phyloP scores from a whole-genome alignment of 1,140 invertebrate genomes.

The Papilio polyxenes region DNA sequence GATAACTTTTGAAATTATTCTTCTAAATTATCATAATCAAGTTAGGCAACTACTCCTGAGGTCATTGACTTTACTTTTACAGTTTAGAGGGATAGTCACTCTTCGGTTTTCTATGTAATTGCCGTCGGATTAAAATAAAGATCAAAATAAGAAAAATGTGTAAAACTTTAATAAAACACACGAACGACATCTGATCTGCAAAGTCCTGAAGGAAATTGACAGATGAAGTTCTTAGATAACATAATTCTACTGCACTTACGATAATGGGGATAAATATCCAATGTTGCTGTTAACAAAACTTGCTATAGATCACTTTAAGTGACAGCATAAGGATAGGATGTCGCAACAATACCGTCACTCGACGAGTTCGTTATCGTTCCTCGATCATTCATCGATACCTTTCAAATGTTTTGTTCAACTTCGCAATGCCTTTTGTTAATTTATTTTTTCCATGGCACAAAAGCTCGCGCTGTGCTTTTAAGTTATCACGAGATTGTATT shows the following conservation, averaged over 20 bases:
- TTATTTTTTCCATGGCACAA: background rate
- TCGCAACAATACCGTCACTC: conserved; percentile 66
- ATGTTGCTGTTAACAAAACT: conserved; percentile 30
- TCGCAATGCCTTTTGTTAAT: conserved; percentile 52
- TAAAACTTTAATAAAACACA: background rate
- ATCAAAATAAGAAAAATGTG: background rate
- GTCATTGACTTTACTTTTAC: too few species aligned
- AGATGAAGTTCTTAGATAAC: conserved; percentile 11
- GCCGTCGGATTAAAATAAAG: too few species aligned
- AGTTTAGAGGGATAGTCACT: too few species aligned
- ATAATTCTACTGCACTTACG: conserved; percentile 15
- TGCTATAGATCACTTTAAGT: conserved; percentile 40
- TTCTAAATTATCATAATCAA: too few species aligned
- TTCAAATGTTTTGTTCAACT: conserved; percentile 62
- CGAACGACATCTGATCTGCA: background rate
- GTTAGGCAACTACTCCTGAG: too few species aligned
- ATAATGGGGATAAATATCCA: conserved; percentile 30
- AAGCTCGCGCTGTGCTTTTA: conserved; percentile 18
- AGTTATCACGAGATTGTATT: background rate
- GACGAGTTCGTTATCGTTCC: conserved; percentile 53
- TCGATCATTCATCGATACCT: conserved; percentile 56
- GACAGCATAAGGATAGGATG: conserved; percentile 55
- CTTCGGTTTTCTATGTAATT: too few species aligned
- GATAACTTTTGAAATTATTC: too few species aligned
- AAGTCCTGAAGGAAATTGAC: background rate